A percentile compares a stretch with the other conserved stretches of the same genome.
These are phyloP conservation scores for Tragelaphus strepsiceros DNA, from an alignment of 2,113 vertebrate genomes.

Conservation along the genomic window DNA sequence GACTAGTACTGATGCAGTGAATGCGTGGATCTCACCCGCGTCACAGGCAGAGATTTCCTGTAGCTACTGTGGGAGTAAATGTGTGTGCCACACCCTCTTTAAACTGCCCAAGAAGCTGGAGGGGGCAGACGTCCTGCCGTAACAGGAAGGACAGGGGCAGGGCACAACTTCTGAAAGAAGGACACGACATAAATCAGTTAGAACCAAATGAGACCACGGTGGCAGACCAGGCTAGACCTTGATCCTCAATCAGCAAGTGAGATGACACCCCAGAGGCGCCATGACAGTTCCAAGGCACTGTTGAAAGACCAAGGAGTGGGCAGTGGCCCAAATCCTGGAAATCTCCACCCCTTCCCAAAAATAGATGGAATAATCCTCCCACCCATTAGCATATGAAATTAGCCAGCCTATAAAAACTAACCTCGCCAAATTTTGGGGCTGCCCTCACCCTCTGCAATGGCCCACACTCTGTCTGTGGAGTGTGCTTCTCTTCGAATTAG, in stretches of 20 bases:
- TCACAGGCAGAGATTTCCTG: background rate
- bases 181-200: no score
- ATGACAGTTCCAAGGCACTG: rapidly evolving
- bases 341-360: background rate
- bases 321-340: background rate
- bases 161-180: background rate
- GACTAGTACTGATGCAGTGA: background rate
- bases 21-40: rapidly evolving
- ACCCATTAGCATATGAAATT: background rate
- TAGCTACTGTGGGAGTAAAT: background rate
- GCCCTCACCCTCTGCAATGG: background rate
- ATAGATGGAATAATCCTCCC: background rate
- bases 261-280: background rate
- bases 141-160: background rate
- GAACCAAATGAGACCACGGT: rapidly evolving
- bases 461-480: background rate
- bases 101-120: background rate
- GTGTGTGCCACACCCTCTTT: background rate
- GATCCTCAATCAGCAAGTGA: background rate
- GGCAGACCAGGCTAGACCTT: rapidly evolving
- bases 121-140: background rate
- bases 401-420: background rate
- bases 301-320: background rate
- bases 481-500: background rate
- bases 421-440: background rate